Base-by-base conservation (phyloP, 2,888 invertebrate genomes). In the Agonopterix arenella region DNA sequence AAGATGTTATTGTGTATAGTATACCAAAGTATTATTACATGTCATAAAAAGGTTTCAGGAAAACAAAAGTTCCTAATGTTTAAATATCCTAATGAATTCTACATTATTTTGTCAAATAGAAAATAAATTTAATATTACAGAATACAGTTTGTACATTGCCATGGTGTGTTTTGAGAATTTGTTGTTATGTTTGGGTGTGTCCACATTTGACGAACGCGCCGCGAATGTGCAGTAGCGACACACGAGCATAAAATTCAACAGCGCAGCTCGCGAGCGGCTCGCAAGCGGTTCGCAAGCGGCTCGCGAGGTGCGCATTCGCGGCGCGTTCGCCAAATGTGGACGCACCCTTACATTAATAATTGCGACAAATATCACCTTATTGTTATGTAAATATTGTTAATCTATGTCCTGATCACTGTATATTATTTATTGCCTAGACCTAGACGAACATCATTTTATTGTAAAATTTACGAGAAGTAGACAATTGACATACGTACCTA, bases 341-440 rank as follows among this genome's bases (percentile, higher is more conserved):
- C 18, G 18, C 18, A 18, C 18, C 18, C 18, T 18, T 18, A 13
- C 13, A 13, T 13, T 13, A 28, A 28, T 28, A 28, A 28, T 7
- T 28, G 28, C 28, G 5, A 28, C 28, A 28, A 28, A 7, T 40
- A 5, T 11, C 40, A 8, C 11, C 8, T 46, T 42, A 46, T 45
- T 61, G 60, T 68, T 68, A 64, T 82, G 80, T 84, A 79, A 65
- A 80, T 83, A 82, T 70, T 76, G 76, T 81, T 76, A 69, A 66
- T 62, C 28, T 59, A 13, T 61, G 70, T 66, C 52, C 62, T 64
- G 53, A 71, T 69, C 75, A 72, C 72, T 76, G 76, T 80, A 66
- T 62, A 80, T 69, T 84, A 86, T 88, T 88, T 88, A 85, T 86
- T 86, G 70, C 66, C 67, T 68, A 66, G 70, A 60, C 66, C 67